phyloP scores from a whole-genome alignment of 2,888 invertebrate genomes.

The Hecatera dysodea region DNA sequence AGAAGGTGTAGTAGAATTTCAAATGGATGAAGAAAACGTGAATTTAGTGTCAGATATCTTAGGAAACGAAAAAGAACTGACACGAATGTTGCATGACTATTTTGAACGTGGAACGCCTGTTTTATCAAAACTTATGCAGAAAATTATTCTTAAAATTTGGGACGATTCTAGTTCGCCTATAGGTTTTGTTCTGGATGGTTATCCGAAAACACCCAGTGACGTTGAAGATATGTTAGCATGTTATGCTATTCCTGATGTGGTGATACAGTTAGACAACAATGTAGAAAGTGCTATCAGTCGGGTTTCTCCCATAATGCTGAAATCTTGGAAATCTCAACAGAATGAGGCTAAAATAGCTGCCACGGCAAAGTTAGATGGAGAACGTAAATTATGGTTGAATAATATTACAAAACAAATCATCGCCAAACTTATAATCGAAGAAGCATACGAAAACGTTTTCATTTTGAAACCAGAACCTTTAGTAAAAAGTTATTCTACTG shows the following conservation, averaged over 20 bases:
- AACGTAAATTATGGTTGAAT: slow-evolving; percentile 76
- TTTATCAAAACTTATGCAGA: slow-evolving; percentile 82
- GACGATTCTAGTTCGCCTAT: slow-evolving; percentile 85
- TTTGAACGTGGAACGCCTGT: slow-evolving; percentile 87
- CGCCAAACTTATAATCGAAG: slow-evolving; percentile 77
- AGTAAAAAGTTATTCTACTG: slow-evolving; percentile 63
- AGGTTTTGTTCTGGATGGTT: slow-evolving; percentile 92
- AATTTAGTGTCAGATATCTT: slow-evolving; percentile 77
- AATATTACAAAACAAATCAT: slow-evolving; percentile 78
- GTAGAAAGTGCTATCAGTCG: slow-evolving; percentile 78
- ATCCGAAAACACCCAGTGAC: slow-evolving; percentile 90
- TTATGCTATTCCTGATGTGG: slow-evolving; percentile 90
- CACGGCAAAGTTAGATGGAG: slow-evolving; percentile 69
- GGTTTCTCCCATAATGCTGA: slow-evolving; percentile 76
- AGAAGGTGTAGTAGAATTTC: slow-evolving; percentile 79
- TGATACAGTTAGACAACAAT: slow-evolving; percentile 87
- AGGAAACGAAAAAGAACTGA: slow-evolving; percentile 81
- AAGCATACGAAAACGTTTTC: slow-evolving; percentile 74
- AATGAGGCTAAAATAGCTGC: slow-evolving; percentile 79
- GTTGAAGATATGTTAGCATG: slow-evolving; percentile 87
- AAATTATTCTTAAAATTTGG: slow-evolving; percentile 88
- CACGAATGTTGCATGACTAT: slow-evolving; percentile 85
- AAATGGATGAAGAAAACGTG: slow-evolving; percentile 81
- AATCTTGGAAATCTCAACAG: slow-evolving; percentile 82
- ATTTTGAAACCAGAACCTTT: slow-evolving; percentile 57